phyloP scores from a whole-genome alignment of 2,113 vertebrate genomes.

The Aegithalos caudatus region DNA sequence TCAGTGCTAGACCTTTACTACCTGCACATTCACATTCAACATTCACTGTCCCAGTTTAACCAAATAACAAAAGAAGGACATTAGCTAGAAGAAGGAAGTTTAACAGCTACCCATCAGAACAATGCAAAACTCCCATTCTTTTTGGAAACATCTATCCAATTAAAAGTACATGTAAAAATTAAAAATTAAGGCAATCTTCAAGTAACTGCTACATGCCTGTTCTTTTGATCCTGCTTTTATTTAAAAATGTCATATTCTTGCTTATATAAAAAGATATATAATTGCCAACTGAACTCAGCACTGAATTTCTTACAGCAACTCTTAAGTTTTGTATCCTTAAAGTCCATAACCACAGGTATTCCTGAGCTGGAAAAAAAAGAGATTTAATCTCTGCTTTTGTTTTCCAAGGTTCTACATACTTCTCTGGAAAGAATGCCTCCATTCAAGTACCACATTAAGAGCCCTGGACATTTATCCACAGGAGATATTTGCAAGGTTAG shows the following conservation, averaged over 20 bases:
- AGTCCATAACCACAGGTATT: conserved; percentile 24
- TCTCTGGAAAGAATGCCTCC: background rate
- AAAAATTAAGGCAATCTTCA: background rate
- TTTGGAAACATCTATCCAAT: background rate
- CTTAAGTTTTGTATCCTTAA: background rate
- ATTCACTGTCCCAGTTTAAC: background rate
- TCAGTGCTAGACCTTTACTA: background rate
- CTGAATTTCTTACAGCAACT: background rate
- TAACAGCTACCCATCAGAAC: background rate
- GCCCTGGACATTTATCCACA: background rate
- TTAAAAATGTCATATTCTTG: background rate
- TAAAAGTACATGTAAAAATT: background rate
- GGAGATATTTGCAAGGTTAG: background rate
- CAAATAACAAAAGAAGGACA: background rate
- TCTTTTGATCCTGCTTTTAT: background rate
- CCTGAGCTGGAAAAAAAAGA: background rate
- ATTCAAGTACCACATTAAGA: background rate
- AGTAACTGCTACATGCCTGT: background rate
- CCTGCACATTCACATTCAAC: background rate
- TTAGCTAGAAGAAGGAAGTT: background rate
- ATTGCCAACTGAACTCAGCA: background rate
- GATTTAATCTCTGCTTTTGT: background rate
- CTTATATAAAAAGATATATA: background rate
- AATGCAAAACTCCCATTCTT: background rate
- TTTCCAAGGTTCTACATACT: background rate